These are phyloP conservation scores for Zaprionus ghesquierei DNA, from an alignment of 1,140 invertebrate genomes.

Conservation along the genomic window DNA sequence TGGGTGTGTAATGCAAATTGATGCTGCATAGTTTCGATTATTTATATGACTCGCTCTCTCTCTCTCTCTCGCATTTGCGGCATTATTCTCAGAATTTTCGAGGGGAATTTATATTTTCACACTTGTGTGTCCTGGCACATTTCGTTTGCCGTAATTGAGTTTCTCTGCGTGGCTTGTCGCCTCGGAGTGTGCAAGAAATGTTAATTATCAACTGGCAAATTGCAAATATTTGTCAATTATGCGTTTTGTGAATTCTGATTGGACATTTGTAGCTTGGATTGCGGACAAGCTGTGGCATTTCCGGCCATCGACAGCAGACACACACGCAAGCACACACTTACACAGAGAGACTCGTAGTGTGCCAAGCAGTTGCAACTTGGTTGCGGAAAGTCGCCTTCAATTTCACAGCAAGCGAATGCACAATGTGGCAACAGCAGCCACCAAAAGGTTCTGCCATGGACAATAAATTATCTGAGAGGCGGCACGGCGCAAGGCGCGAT, in stretches of 20 bases:
- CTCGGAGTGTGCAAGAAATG: conserved; percentile 4
- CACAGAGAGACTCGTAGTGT: no score
- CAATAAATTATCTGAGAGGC: conserved; percentile 31
- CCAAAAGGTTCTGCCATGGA: neutral
- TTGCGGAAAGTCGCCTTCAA: neutral
- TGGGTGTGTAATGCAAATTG: conserved; percentile 6
- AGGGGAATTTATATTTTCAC: neutral
- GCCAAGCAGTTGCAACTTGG: neutral
- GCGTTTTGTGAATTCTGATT: conserved; percentile 24
- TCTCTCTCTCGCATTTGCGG: neutral
- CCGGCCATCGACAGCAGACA: neutral
- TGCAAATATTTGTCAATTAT: conserved; percentile 36
- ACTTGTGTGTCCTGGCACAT: neutral
- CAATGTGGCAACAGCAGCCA: conserved; percentile 12
- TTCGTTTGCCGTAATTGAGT: conserved; percentile 16
- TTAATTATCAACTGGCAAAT: conserved; percentile 27
- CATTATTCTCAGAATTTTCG: neutral
- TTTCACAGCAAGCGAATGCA: conserved; percentile 13
- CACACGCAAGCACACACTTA: neutral
- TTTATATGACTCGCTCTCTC: neutral
- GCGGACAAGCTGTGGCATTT: conserved; percentile 4
- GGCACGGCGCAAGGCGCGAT: neutral
- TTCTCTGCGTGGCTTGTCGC: neutral
- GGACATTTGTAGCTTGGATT: neutral
- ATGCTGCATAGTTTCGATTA: neutral